Evolutionary conservation across 2,797 vertebrate species (phyloP).

Genomic region (Glossophaga mutica): DNA sequence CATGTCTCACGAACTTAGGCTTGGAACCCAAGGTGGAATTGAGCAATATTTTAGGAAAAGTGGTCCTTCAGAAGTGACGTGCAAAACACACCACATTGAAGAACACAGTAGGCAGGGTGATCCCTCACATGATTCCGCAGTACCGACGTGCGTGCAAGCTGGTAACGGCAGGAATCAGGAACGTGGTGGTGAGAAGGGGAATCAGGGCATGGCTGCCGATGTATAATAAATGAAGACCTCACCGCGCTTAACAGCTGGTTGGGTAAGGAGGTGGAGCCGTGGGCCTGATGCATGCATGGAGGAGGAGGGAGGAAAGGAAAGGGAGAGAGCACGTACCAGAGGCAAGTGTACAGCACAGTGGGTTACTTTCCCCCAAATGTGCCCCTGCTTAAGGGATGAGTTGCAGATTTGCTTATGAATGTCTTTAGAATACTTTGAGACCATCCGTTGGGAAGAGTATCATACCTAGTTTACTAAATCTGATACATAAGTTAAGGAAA

Average conservation of each 20-base stretch:
- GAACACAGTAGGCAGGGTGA: background rate
- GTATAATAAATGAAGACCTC: background rate
- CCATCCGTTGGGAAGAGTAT: background rate
- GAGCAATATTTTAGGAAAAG: background rate
- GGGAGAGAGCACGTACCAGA: background rate
- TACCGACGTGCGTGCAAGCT: background rate
- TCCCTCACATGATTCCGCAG: background rate
- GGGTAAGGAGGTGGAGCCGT: background rate
- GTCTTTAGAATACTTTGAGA: background rate
- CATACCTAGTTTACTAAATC: constrained; percentile 13
- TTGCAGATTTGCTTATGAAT: background rate
- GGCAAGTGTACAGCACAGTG: background rate
- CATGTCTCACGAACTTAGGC: background rate
- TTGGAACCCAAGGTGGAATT: background rate
- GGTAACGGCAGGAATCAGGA: background rate
- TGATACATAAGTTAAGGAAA: constrained; percentile 8
- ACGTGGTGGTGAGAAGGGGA: background rate
- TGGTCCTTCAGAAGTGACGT: background rate
- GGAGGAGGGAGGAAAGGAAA: background rate
- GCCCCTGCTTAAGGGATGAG: background rate
- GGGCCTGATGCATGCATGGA: background rate
- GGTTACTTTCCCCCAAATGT: background rate
- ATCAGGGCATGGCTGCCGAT: background rate
- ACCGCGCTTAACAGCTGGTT: background rate
- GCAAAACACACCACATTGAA: background rate